Evolutionary conservation across 1,140 invertebrate genomes (phyloP).

Genomic region (Anoplolepis gracilipes): DNA sequence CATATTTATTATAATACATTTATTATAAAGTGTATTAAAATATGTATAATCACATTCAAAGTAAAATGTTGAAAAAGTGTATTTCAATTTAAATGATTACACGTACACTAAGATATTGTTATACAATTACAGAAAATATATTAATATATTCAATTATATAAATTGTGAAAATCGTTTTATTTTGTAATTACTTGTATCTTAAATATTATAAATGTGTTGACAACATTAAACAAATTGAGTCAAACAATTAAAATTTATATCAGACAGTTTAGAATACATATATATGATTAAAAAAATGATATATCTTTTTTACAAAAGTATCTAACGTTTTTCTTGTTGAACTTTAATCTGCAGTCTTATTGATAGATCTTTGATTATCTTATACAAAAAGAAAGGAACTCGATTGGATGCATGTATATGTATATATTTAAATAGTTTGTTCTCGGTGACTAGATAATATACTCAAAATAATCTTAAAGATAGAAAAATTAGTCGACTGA

Average conservation of each 20-base stretch:
- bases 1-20: not conserved
- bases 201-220: not conserved
- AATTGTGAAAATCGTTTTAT: not conserved
- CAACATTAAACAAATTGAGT: not conserved
- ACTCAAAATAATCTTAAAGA: not conserved
- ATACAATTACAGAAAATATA: not conserved
- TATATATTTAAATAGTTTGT: slow-evolving; percentile 6
- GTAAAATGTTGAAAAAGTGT: not conserved
- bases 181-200: not conserved
- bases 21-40: not conserved
- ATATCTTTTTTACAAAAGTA: not conserved
- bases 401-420: not conserved
- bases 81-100: not conserved
- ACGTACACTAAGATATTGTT: not conserved
- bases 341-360: not conserved
- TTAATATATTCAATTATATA: too few relatives aligned
- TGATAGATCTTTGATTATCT: not conserved
- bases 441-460: not conserved
- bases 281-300: too few relatives aligned
- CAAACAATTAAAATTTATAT: not conserved
- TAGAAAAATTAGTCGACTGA: too few relatives aligned
- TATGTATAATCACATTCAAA: not conserved
- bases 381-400: too few relatives aligned
- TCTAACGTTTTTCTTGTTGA: not conserved
- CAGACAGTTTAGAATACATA: not conserved